A percentile compares a stretch with the other conserved stretches of the same genome.
These are phyloP conservation scores for Boleophthalmus pectinirostris DNA, from an alignment of 2,113 vertebrate genomes.

Conservation along the genomic window DNA sequence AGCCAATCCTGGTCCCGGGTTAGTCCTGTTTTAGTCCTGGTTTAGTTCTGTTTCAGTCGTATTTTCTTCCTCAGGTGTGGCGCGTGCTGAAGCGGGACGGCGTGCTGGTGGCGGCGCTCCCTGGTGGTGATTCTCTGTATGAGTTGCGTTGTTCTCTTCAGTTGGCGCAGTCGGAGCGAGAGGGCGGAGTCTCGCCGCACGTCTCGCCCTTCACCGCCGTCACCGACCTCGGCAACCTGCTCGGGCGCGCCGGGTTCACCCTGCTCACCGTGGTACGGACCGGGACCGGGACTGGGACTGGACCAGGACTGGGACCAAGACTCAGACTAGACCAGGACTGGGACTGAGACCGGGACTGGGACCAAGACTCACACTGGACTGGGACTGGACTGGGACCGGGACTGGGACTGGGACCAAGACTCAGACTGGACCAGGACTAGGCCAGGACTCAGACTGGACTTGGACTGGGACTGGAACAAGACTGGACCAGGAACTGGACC, in stretches of 20 bases:
- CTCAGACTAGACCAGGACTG: neutral
- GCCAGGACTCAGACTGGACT: neutral
- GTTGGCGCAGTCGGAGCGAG: constrained; percentile 89
- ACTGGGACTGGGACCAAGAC: neutral
- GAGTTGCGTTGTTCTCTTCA: constrained; percentile 95
- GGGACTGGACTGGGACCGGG: neutral
- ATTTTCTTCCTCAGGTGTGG: constrained; percentile 80
- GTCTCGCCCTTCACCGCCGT: constrained; percentile 90
- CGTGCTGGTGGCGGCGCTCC: constrained; percentile 91
- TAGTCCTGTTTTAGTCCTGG: too few relatives aligned
- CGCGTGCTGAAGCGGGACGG: constrained; percentile 89
- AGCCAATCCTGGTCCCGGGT: constrained; percentile 8
- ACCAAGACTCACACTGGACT: neutral
- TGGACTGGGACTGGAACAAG: too few relatives aligned
- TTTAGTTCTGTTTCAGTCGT: neutral
- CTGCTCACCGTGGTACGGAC: constrained; percentile 86
- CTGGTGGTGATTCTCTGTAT: constrained; percentile 91
- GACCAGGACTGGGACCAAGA: neutral
- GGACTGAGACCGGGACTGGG: neutral
- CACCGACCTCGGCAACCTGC: constrained; percentile 88
- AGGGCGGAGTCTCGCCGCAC: constrained; percentile 92
- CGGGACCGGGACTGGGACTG: neutral
- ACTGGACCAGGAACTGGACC: neutral
- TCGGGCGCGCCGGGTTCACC: constrained; percentile 89
- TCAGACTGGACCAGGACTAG: neutral